Evolutionary conservation across 2,113 vertebrate species (phyloP).

Genomic region (Phasianus colchicus): DNA sequence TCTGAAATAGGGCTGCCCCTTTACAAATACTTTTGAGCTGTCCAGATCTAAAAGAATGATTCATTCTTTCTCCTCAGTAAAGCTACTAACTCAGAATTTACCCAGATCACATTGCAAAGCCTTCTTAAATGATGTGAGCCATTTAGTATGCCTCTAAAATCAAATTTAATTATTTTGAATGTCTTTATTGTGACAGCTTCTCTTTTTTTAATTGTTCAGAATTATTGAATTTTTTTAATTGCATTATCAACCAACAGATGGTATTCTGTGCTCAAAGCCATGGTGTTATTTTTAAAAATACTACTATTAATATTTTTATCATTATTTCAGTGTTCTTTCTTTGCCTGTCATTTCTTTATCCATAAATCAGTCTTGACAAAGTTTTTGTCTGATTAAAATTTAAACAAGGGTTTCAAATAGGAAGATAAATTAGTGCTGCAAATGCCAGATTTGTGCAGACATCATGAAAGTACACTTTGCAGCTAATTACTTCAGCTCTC

Average conservation of each 20-base stretch:
- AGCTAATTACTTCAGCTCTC: neutral
- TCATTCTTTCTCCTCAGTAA: neutral
- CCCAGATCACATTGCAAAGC: neutral
- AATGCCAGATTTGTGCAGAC: neutral
- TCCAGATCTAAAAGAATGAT: neutral
- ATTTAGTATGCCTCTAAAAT: neutral
- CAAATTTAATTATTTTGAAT: neutral
- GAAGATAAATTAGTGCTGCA: neutral
- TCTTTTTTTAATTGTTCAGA: neutral
- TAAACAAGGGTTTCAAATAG: neutral
- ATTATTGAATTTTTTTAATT: neutral
- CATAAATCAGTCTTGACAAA: neutral
- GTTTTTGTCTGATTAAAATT: neutral
- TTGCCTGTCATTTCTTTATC: neutral
- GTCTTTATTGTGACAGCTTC: neutral
- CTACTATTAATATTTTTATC: neutral
- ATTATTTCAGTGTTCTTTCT: conserved; percentile 33
- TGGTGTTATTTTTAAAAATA: neutral
- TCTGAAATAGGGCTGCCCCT: neutral
- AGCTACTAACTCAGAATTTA: neutral
- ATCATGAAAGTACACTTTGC: neutral
- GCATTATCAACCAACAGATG: neutral
- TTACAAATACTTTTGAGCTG: neutral
- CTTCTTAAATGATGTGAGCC: neutral
- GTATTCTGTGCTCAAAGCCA: neutral